Evolutionary conservation across 1,140 invertebrate genomes (phyloP), one percentile per base, ranked within the genome.

Genomic region (Drosophila dunni): DNA sequence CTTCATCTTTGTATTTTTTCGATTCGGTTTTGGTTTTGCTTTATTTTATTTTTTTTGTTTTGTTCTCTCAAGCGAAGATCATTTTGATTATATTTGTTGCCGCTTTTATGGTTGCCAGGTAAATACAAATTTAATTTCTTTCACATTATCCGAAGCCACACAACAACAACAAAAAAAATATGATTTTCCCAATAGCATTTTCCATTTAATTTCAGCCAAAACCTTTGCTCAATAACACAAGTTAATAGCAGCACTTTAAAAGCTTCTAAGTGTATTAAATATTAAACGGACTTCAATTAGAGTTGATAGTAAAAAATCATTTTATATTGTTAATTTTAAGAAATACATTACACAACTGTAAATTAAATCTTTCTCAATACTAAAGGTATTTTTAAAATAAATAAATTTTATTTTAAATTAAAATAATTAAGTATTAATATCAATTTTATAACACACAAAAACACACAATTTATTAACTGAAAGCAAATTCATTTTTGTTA

Each of bases 61-160:
- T 75, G 75, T 62, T 74, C 65, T 60, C 53, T 58, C 44, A 71
- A 62, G 72, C 66, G 67, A 33, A 75, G 67, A 70, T 71, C 75
- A 73, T 78, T 74, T 75, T 75, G 71, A 75, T 78, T 68, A 75
- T 75, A 74, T 74, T 69, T 74, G 50, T 57, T 57, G 62, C 42
- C 24, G 44, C 36, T 66, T 62, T 58, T 70, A 10, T 44, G 51
- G 24, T 46, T 53, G 48, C 15, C 65, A 69, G 66, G 53, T 70
- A 70, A 75, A 75, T 45, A 70, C 38, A 70, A 57, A 57, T 64
- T 69, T 50, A 64, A 65, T 75, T 44, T 33, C 17, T 58, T 50
- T 69, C 65, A 62, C 29, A 57, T 61, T 20, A 34, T 7, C 20
- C 46, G 29, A 8, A 29, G 24, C 24, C 24, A 29, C 24, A 29